phyloP scores from a whole-genome alignment of 1,140 invertebrate genomes.

The Eumaeus atala region DNA sequence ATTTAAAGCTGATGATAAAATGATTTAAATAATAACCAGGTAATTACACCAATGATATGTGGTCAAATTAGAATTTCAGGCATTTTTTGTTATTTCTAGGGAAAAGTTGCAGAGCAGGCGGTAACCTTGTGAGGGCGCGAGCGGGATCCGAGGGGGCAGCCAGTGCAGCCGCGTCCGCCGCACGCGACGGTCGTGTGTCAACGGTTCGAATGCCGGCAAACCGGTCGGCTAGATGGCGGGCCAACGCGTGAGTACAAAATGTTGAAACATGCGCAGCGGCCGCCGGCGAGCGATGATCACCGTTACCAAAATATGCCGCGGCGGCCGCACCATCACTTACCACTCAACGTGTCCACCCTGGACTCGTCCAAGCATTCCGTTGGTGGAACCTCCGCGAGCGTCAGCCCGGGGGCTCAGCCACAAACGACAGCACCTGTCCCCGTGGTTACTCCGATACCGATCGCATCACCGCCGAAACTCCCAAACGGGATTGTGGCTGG shows the following conservation, averaged over 20 bases:
- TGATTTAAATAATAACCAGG: not conserved
- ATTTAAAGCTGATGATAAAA: not conserved
- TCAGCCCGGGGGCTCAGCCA: slow-evolving; percentile 65
- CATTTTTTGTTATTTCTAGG: slow-evolving; percentile 4
- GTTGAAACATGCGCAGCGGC: slow-evolving; percentile 73
- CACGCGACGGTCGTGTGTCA: slow-evolving; percentile 41
- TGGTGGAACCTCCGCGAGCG: slow-evolving; percentile 76
- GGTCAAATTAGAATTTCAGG: slow-evolving; percentile 9
- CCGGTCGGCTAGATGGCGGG: slow-evolving; percentile 59
- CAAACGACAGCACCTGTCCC: slow-evolving; percentile 40
- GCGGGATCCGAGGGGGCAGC: slow-evolving; percentile 39
- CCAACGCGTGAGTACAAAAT: slow-evolving; percentile 57
- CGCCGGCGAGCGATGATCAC: slow-evolving; percentile 67
- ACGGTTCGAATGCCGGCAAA: slow-evolving; percentile 51
- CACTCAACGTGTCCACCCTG: slow-evolving; percentile 81
- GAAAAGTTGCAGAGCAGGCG: slow-evolving; percentile 11
- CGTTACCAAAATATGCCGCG: slow-evolving; percentile 72
- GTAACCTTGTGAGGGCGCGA: not conserved
- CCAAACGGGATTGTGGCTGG: slow-evolving; percentile 71
- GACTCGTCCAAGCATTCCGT: slow-evolving; percentile 82
- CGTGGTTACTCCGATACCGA: slow-evolving; percentile 44
- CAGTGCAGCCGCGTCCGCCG: slow-evolving; percentile 52
- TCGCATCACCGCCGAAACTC: slow-evolving; percentile 53
- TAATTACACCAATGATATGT: not conserved
- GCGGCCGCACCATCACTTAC: slow-evolving; percentile 73